Evolutionary conservation across 1,140 invertebrate species (phyloP).

Genomic region (Mamestra configurata): DNA sequence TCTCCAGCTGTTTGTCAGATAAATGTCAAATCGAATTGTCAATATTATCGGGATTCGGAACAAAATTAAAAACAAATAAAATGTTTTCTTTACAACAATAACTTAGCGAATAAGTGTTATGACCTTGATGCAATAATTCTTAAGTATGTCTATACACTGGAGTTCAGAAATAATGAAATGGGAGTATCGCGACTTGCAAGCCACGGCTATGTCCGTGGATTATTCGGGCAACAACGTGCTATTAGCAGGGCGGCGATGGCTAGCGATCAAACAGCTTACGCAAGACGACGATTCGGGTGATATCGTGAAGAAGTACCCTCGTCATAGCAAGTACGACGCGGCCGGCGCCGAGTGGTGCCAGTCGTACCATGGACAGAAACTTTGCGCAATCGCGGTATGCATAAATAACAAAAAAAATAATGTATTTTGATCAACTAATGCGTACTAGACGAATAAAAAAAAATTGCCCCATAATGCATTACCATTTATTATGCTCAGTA

Average conservation of each 20-base stretch:
- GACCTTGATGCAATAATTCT: neutral
- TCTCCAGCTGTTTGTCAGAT: neutral
- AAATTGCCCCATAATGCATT: too few relatives aligned
- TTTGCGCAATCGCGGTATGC: constrained; percentile 96
- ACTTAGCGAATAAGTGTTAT: neutral
- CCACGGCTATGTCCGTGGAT: constrained; percentile 97
- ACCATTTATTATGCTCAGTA: too few relatives aligned
- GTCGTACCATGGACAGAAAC: constrained; percentile 91
- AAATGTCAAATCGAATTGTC: neutral
- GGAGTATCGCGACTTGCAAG: constrained; percentile 91
- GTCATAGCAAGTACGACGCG: constrained; percentile 98
- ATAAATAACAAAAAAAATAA: neutral
- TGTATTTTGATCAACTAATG: too few relatives aligned
- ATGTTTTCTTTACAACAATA: constrained; percentile 6
- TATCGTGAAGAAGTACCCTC: constrained; percentile 92
- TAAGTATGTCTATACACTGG: constrained; percentile 85
- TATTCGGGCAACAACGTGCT: constrained; percentile 94
- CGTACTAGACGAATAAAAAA: too few relatives aligned
- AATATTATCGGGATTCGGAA: neutral
- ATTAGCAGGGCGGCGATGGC: constrained; percentile 94
- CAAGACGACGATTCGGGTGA: constrained; percentile 92
- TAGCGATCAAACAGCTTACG: constrained; percentile 93
- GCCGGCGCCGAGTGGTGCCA: constrained; percentile 97
- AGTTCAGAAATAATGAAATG: constrained; percentile 86
- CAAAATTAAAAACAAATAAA: constrained; percentile 23